A percentile compares a stretch with the other conserved stretches of the same genome.
Evolutionary conservation across 2,888 invertebrate genomes (phyloP).

Genomic region (Tryphoninae sp.): DNA sequence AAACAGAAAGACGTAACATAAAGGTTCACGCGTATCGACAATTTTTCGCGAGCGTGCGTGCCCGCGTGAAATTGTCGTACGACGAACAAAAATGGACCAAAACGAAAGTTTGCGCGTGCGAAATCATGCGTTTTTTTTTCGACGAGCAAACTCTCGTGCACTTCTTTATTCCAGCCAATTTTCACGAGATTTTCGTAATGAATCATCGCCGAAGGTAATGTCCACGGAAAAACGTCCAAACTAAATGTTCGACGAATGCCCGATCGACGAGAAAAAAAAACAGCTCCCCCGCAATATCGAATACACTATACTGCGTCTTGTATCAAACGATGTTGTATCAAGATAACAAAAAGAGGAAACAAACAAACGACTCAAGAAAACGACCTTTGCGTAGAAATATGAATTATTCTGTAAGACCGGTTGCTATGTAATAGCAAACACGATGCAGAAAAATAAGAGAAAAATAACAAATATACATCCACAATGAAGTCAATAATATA

Average conservation of each 20-base stretch:
- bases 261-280: not conserved
- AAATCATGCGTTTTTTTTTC: not conserved
- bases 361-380: not conserved
- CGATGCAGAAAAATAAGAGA: conserved; percentile 30
- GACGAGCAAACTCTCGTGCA: conserved; percentile 4
- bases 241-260: not conserved
- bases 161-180: conserved; percentile 12
- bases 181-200: not conserved
- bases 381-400: conserved; percentile 36
- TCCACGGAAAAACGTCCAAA: conserved; percentile 38
- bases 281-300: conserved; percentile 55
- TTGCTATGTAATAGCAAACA: conserved; percentile 55
- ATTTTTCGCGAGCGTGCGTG: not conserved
- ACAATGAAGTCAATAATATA: conserved; percentile 62
- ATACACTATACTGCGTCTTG: conserved; percentile 57
- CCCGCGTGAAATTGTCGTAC: not conserved
- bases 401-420: conserved; percentile 38
- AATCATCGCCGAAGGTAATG: conserved; percentile 38
- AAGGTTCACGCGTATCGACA: not conserved
- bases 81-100: conserved; percentile 12
- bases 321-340: conserved; percentile 38
- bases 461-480: conserved; percentile 18
- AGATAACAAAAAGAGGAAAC: conserved; percentile 12
- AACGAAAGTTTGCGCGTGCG: conserved; percentile 14
- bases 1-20: not conserved